phyloP scores from a whole-genome alignment of 2,797 vertebrate genomes.

The Notoglanidium macrostoma region DNA sequence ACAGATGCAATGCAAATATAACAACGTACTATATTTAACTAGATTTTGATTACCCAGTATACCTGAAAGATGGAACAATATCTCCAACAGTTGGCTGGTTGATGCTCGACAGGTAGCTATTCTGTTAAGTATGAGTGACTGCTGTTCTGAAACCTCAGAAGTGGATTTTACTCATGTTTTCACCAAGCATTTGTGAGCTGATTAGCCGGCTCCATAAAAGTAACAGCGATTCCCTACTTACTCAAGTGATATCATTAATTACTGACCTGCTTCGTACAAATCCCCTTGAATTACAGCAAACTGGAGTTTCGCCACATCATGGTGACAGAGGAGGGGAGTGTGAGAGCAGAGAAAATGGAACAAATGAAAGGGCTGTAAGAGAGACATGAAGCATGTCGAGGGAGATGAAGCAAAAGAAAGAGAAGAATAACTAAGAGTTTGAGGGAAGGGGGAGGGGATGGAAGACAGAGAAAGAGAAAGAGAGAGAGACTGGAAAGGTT shows the following conservation, averaged over 20 bases:
- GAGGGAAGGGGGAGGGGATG: not conserved
- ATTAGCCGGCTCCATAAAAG: constrained; percentile 71
- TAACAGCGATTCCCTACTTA: constrained; percentile 51
- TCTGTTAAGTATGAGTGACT: constrained; percentile 33
- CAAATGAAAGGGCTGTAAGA: constrained; percentile 38
- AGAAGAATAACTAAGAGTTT: constrained; percentile 27
- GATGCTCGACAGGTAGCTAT: constrained; percentile 14
- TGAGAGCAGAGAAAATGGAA: constrained; percentile 30
- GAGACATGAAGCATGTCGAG: constrained; percentile 47
- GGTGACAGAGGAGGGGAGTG: constrained; percentile 11
- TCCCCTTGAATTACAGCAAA: constrained; percentile 35
- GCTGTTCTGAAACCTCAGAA: constrained; percentile 11
- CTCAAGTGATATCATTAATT: constrained; percentile 44
- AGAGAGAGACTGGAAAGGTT: constrained; percentile 2
- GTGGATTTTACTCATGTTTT: constrained; percentile 68
- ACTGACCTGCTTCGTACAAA: constrained; percentile 28
- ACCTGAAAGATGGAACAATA: not conserved
- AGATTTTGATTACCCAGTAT: not conserved
- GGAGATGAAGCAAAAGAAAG: constrained; percentile 42
- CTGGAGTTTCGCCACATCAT: constrained; percentile 20
- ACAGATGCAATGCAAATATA: not conserved
- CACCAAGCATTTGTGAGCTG: constrained; percentile 68
- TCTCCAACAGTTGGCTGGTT: not conserved
- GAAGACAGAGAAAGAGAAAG: constrained; percentile 9
- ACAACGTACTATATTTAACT: not conserved